A percentile compares a stretch with the other conserved stretches of the same genome.
These are phyloP conservation scores for Linnaemya vulpina DNA, from an alignment of 2,888 invertebrate genomes.

Conservation along the genomic window DNA sequence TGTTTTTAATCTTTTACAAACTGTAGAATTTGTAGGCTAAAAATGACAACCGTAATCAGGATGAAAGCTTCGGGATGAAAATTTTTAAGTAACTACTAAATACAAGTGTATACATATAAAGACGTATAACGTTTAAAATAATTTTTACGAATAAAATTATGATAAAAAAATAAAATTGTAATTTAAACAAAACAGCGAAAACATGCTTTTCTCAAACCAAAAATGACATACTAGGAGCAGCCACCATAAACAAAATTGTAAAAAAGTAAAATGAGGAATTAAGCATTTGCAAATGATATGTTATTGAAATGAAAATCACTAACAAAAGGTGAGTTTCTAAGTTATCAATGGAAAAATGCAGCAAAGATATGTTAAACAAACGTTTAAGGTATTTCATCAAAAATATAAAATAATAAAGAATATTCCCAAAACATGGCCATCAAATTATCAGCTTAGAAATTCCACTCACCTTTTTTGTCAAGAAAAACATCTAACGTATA, in stretches of 20 bases:
- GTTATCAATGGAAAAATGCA: constrained; percentile 28
- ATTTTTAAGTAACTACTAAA: too few relatives aligned
- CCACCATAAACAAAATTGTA: constrained; percentile 38
- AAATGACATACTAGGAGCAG: constrained; percentile 35
- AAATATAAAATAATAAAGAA: constrained; percentile 12
- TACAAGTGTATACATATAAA: too few relatives aligned
- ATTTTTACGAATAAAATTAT: too few relatives aligned
- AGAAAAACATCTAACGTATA: constrained; percentile 16
- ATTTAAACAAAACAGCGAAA: constrained; percentile 59
- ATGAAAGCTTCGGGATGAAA: too few relatives aligned
- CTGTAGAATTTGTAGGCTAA: too few relatives aligned
- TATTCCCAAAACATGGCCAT: constrained; percentile 1
- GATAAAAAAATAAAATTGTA: constrained; percentile 25
- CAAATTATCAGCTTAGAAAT: neutral
- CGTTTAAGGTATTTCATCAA: neutral
- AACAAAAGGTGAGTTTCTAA: constrained; percentile 41
- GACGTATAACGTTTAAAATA: too few relatives aligned
- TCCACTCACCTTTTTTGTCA: constrained; percentile 49
- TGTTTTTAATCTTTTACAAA: too few relatives aligned
- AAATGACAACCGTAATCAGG: too few relatives aligned
- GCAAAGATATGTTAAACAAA: constrained; percentile 10
- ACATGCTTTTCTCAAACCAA: constrained; percentile 61
- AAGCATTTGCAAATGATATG: constrained; percentile 35
- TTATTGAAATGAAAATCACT: constrained; percentile 52
- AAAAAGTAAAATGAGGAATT: constrained; percentile 6